A percentile compares a stretch with the other conserved stretches of the same genome.
Conservation (phyloP, 2,113 vertebrate genomes). For the Tragulus kanchil region DNA sequence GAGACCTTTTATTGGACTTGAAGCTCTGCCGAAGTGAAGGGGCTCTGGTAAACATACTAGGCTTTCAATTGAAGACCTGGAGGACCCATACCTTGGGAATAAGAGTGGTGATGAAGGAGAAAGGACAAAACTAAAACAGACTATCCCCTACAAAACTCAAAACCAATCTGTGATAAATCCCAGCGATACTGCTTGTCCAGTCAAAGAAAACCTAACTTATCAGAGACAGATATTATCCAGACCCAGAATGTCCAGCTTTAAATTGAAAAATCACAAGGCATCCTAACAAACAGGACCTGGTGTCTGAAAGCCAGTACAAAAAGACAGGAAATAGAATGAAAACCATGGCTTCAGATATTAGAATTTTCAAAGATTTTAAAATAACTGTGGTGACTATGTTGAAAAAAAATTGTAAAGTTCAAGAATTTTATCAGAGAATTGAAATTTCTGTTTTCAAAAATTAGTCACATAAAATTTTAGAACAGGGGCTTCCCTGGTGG, state of each 20-base stretch:
- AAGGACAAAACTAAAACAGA: not conserved
- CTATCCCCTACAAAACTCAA: not conserved
- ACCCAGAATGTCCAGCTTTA: not conserved
- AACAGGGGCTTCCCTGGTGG: no score
- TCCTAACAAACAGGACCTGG: not conserved
- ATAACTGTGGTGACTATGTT: not conserved
- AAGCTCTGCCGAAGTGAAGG: not conserved
- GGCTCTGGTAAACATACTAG: not conserved
- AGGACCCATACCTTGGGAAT: not conserved
- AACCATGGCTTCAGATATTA: not conserved
- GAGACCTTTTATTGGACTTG: not conserved
- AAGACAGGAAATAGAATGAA: not conserved
- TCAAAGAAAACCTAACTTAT: not conserved
- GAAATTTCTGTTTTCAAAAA: constrained; percentile 13
- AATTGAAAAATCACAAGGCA: not conserved
- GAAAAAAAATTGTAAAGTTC: not conserved
- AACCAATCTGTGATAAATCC: not conserved
- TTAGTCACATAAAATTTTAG: constrained; percentile 8
- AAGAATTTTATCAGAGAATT: not conserved
- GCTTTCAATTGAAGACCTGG: not conserved
- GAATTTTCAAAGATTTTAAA: constrained; percentile 6
- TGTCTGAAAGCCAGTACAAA: not conserved
- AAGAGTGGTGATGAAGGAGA: not conserved
- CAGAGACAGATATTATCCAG: not conserved
- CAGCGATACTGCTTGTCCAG: not conserved